Evolutionary conservation across 2,888 invertebrate genomes (phyloP).

Genomic region (Mesorhabditis belari): DNA sequence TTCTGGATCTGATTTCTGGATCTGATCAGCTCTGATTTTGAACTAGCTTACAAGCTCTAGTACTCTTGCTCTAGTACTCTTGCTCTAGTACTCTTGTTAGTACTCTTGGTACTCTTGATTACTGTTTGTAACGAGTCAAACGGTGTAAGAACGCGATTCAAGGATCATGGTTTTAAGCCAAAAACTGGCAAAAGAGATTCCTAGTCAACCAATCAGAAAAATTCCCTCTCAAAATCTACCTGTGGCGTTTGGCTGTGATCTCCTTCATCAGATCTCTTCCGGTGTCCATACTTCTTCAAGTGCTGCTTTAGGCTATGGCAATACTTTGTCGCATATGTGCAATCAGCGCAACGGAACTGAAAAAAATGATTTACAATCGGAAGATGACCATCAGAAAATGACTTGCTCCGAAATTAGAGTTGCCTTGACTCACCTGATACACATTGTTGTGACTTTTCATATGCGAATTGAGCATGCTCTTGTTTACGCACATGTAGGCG

Average conservation of each 20-base stretch:
- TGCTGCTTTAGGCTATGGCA: constrained; percentile 94
- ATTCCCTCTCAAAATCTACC: constrained; percentile 4
- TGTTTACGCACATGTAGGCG: constrained; percentile 73
- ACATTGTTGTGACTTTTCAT: constrained; percentile 77
- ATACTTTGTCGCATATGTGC: constrained; percentile 93
- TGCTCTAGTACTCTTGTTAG: too few relatives aligned
- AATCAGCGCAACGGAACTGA: constrained; percentile 76
- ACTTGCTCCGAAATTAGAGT: not conserved
- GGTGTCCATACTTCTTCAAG: constrained; percentile 81
- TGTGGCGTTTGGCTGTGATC: constrained; percentile 64
- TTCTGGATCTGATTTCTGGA: too few relatives aligned
- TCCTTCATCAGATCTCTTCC: constrained; percentile 74
- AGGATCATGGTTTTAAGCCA: too few relatives aligned
- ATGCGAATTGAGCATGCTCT: constrained; percentile 97
- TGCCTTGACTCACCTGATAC: constrained; percentile 38
- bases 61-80: too few relatives aligned
- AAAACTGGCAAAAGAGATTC: too few relatives aligned
- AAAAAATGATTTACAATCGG: not conserved
- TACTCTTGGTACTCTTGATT: too few relatives aligned
- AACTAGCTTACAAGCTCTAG: too few relatives aligned
- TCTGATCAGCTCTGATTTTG: too few relatives aligned
- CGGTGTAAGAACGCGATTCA: too few relatives aligned
- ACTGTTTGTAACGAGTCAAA: too few relatives aligned
- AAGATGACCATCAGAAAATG: constrained; percentile 1
- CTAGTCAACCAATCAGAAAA: too few relatives aligned